phyloP scores from a whole-genome alignment of 2,113 vertebrate genomes.

The Copsychus sechellarum region DNA sequence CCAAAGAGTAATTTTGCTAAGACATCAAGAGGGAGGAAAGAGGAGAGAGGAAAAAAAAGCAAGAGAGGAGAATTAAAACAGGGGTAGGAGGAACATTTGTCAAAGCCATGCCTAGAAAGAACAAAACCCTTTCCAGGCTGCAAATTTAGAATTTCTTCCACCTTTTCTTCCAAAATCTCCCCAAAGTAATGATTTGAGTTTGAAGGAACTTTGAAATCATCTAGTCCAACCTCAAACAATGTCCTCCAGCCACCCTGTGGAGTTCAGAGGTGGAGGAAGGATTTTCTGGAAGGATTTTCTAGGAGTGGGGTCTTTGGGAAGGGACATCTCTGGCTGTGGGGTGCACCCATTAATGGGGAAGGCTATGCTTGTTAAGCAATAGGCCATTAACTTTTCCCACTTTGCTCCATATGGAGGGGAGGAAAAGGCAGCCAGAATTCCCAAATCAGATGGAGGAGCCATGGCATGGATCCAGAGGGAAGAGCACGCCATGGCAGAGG shows the following conservation, averaged over 20 bases:
- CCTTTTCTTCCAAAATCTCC: neutral
- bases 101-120: neutral
- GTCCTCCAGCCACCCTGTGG: neutral
- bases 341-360: neutral
- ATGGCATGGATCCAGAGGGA: neutral
- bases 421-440: neutral
- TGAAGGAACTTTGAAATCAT: neutral
- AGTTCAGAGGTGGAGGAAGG: neutral
- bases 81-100: neutral
- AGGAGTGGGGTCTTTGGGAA: neutral
- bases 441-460: fast-evolving
- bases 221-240: neutral
- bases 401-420: neutral
- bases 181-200: neutral
- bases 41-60: neutral
- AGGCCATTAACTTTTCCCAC: neutral
- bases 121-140: neutral
- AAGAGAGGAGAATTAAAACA: neutral
- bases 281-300: neutral
- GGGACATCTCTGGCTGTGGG: fast-evolving
- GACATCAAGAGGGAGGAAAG: neutral
- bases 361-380: fast-evolving
- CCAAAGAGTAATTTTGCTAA: neutral
- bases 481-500: neutral
- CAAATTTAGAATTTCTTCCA: neutral